These are phyloP conservation scores for Diadema setosum DNA, from an alignment of 35 echinoderm and acorn worm genomes.

Conservation along the genomic window DNA sequence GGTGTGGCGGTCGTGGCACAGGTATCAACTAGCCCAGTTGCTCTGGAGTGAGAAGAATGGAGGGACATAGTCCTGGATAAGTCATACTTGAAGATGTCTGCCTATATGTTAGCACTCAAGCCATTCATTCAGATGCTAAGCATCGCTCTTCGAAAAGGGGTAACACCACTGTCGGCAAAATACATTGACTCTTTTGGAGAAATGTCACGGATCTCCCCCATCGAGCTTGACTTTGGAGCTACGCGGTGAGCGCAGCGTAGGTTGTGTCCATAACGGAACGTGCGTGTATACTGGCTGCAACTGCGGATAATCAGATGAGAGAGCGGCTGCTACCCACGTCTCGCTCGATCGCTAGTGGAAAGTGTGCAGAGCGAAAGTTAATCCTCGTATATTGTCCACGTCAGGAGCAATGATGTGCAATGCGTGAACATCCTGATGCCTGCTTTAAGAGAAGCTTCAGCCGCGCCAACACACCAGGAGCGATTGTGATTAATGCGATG, in stretches of 20 bases:
- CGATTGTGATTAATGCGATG: constrained; percentile 8
- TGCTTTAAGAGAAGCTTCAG: background rate
- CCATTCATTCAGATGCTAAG: too few relatives aligned
- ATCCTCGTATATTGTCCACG: constrained; percentile 16
- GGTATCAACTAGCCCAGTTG: constrained; percentile 5
- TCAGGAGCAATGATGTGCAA: background rate
- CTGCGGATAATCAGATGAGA: background rate
- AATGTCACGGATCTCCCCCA: too few relatives aligned
- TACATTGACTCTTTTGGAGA: too few relatives aligned
- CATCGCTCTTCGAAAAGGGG: too few relatives aligned
- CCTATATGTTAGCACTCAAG: background rate
- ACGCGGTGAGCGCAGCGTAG: background rate
- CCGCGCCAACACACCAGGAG: background rate
- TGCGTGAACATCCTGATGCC: background rate
- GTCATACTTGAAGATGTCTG: constrained; percentile 12
- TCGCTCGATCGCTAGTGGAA: background rate
- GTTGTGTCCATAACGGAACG: background rate
- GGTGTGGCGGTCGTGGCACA: background rate
- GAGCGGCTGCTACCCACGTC: background rate
- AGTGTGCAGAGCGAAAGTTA: background rate
- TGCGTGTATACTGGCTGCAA: too few relatives aligned
- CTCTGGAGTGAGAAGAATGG: constrained; percentile 12
- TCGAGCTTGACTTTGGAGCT: background rate
- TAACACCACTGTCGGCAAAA: too few relatives aligned
- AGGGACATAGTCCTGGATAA: constrained; percentile 18